These are phyloP conservation scores for Galerucella calmariensis DNA, from an alignment of 2,888 invertebrate species.

Conservation along the genomic window DNA sequence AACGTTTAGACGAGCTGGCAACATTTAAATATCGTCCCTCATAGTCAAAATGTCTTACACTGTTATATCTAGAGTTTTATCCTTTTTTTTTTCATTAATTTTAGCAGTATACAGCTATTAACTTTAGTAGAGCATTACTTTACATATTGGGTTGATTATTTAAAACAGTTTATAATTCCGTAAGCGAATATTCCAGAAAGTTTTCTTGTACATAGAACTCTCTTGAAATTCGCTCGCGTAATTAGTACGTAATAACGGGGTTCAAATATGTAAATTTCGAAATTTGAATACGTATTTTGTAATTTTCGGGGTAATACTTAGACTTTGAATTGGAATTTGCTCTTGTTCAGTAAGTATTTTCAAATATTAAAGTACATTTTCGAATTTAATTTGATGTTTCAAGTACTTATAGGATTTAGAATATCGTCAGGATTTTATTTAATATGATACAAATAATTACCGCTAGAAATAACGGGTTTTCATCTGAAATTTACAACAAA, in stretches of 20 bases:
- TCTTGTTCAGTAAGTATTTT: constrained; percentile 5
- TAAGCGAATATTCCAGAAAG: background rate
- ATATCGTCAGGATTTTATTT: too few relatives aligned
- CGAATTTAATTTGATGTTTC: background rate
- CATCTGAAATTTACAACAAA: too few relatives aligned
- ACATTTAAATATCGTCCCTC: too few relatives aligned
- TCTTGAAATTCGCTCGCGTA: constrained; percentile 10
- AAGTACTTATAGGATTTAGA: too few relatives aligned
- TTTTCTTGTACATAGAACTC: background rate
- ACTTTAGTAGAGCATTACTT: background rate
- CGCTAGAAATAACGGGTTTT: too few relatives aligned
- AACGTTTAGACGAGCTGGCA: too few relatives aligned
- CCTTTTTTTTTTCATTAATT: too few relatives aligned
- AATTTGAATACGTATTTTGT: constrained; percentile 27
- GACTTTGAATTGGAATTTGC: constrained; percentile 18
- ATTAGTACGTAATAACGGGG: constrained; percentile 20
- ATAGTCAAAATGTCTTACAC: too few relatives aligned
- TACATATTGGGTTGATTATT: background rate
- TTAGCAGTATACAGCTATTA: too few relatives aligned
- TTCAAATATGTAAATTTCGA: constrained; percentile 24
- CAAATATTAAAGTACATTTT: background rate
- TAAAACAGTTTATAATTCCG: background rate
- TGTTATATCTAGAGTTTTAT: too few relatives aligned
- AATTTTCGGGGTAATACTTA: constrained; percentile 24
- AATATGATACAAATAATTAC: too few relatives aligned